Percentiles rank a stretch among this genome's conserved stretches.
phyloP scores from a whole-genome alignment of 1,140 invertebrate genomes.

The Trichonephila clavipes region DNA sequence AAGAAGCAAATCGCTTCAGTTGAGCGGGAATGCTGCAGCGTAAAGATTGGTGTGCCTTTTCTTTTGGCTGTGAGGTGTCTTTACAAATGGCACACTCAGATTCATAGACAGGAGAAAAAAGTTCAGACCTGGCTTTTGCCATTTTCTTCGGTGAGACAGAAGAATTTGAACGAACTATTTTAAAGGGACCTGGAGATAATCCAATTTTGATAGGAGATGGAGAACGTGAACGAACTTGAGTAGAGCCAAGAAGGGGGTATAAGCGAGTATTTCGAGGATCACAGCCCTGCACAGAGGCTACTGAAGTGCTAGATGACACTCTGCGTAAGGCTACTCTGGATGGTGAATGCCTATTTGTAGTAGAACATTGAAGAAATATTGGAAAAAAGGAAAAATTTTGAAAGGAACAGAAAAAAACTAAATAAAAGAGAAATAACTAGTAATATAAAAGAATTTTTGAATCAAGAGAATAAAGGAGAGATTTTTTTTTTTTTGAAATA shows the following conservation, averaged over 20 bases:
- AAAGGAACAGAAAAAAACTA: conserved; percentile 45
- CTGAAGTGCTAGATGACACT: conserved; percentile 65
- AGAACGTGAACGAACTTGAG: conserved; percentile 65
- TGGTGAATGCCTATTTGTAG: conserved; percentile 61
- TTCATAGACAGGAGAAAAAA: conserved; percentile 67
- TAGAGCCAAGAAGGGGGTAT: conserved; percentile 51
- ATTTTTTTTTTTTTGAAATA: not conserved
- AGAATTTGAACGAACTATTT: conserved; percentile 55
- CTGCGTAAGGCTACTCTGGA: conserved; percentile 59
- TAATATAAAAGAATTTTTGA: not conserved
- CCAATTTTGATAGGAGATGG: conserved; percentile 72
- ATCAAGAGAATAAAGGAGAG: not conserved
- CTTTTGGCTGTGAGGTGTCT: conserved; percentile 34
- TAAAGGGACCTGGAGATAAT: conserved; percentile 14
- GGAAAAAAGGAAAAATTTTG: not conserved
- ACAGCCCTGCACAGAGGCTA: conserved; percentile 42
- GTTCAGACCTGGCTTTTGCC: conserved; percentile 62
- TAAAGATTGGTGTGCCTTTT: conserved; percentile 72
- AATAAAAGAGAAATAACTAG: not conserved
- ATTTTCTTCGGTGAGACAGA: conserved; percentile 63
- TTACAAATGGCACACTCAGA: conserved; percentile 51
- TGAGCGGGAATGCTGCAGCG: conserved; percentile 59
- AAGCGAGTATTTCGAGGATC: conserved; percentile 53
- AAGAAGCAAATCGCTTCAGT: conserved; percentile 66
- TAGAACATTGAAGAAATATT: conserved; percentile 69